Conservation (phyloP, 2,797 vertebrate species). For the Hemibagrus guttatus region DNA sequence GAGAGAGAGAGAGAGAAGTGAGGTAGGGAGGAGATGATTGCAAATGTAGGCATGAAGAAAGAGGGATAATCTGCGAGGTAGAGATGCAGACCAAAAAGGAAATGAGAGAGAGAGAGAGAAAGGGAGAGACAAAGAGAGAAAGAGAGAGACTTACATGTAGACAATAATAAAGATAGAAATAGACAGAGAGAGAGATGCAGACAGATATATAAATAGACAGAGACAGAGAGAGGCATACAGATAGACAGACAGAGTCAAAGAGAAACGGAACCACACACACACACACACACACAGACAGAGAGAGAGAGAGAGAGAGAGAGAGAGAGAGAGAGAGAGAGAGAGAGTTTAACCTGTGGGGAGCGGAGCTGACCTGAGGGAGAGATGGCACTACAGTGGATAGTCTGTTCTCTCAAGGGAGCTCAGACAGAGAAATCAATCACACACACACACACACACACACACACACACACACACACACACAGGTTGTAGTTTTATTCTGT, state of each 20-base stretch:
- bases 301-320: background rate
- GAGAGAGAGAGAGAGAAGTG: too few species aligned
- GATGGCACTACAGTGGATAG: constrained; percentile 48
- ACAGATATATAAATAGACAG: background rate
- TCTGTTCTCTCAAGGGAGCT: constrained; percentile 44
- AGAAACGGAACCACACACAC: background rate
- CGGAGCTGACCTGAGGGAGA: constrained; percentile 52
- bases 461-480: constrained; percentile 38
- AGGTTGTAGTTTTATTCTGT: constrained; percentile 30
- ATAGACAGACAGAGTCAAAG: background rate
- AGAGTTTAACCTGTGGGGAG: constrained; percentile 54
- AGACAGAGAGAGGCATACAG: background rate
- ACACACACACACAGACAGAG: background rate
- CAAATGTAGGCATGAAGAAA: background rate
- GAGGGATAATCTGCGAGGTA: background rate
- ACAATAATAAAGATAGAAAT: background rate
- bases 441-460: constrained; percentile 39
- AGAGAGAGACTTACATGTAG: background rate
- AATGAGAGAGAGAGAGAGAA: constrained; percentile 7
- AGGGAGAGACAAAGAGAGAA: background rate
- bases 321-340: constrained; percentile 25
- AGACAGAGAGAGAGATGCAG: background rate
- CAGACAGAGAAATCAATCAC: constrained; percentile 53
- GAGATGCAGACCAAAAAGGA: background rate
- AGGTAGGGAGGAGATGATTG: too few species aligned